Conservation (phyloP, 2,797 vertebrate genomes). For the Sebastes aleutianus region DNA sequence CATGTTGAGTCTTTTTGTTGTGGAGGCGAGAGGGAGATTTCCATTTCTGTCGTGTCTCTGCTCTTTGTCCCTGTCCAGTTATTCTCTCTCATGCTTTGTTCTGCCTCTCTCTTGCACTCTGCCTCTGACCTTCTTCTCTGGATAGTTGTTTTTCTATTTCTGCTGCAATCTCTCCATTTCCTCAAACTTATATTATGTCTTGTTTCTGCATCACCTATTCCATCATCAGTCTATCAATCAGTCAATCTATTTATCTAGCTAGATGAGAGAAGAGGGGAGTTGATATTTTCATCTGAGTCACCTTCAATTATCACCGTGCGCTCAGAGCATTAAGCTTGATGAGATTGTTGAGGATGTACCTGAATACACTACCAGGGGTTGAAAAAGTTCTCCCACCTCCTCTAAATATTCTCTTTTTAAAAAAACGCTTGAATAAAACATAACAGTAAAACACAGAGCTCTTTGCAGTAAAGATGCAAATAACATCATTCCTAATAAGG, state of each 20-base stretch:
- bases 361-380: no score
- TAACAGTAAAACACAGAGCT: not conserved
- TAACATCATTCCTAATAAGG: not conserved
- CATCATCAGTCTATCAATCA: not conserved
- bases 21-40: conserved; percentile 47
- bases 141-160: not conserved
- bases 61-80: conserved; percentile 54
- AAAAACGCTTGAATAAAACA: not conserved
- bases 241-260: not conserved
- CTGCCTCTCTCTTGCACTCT: conserved; percentile 1
- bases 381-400: not conserved
- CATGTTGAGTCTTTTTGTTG: conserved; percentile 48
- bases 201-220: not conserved
- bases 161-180: conserved; percentile 6
- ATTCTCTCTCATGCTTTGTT: conserved; percentile 25
- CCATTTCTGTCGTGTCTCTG: conserved; percentile 50
- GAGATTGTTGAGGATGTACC: not conserved
- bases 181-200: not conserved
- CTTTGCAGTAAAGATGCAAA: not conserved
- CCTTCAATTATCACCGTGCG: not conserved
- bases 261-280: not conserved
- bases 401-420: not conserved
- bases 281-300: not conserved
- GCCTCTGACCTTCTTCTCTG: conserved; percentile 31
- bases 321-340: not conserved